phyloP scores from a whole-genome alignment of 1,140 invertebrate genomes.

The Drusus annulatus region DNA sequence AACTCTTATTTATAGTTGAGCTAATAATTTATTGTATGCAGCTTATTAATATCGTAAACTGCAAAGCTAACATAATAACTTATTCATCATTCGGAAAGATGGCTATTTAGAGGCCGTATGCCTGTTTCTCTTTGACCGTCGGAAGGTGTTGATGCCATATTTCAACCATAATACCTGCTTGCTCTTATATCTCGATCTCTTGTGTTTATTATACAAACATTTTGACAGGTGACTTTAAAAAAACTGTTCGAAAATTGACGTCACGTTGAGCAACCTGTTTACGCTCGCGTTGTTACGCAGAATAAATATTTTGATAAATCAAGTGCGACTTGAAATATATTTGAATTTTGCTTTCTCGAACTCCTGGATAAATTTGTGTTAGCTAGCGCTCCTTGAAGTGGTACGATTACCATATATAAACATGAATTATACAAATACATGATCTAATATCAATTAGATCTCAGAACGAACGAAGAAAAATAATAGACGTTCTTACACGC shows the following conservation, averaged over 20 bases:
- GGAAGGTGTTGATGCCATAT: conserved; percentile 29
- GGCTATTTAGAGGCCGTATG: no score
- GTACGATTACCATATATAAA: conserved; percentile 5
- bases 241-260: conserved; percentile 28
- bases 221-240: conserved; percentile 44
- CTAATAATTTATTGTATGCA: no score
- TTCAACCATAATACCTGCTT: conserved; percentile 14
- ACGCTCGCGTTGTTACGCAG: conserved; percentile 21
- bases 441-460: conserved; percentile 6
- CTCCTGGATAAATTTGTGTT: not conserved
- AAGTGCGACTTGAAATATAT: conserved; percentile 13
- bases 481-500: no score
- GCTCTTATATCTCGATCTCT: conserved; percentile 42
- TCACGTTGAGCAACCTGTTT: conserved; percentile 19
- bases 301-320: conserved; percentile 34
- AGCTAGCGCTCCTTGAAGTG: conserved; percentile 9
- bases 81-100: no score
- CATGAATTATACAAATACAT: not conserved
- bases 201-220: conserved; percentile 44
- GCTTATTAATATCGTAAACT: no score
- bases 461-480: not conserved
- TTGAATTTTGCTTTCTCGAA: not conserved
- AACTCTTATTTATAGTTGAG: no score
- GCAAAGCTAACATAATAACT: no score
- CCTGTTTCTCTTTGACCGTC: no score